Evolutionary conservation across 2,797 vertebrate species (phyloP).

Genomic region (Dallia pectoralis): DNA sequence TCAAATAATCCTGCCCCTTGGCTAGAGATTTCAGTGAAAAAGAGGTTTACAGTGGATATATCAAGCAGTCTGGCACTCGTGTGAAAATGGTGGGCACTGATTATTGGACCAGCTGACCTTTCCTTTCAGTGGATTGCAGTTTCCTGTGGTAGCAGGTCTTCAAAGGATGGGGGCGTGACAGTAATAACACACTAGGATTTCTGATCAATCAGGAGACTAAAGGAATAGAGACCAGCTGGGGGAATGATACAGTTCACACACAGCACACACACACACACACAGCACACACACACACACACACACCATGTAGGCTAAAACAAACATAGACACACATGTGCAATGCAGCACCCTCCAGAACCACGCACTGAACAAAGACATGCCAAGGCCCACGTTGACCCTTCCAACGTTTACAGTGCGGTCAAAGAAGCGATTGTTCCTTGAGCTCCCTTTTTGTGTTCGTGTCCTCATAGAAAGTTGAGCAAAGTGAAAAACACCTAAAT

Average conservation of each 20-base stretch:
- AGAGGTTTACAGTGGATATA: conserved; percentile 18
- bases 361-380: background rate
- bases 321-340: background rate
- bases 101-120: conserved; percentile 51
- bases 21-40: background rate
- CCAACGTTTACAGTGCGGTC: background rate
- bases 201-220: conserved; percentile 31
- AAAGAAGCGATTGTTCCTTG: background rate
- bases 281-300: background rate
- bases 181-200: conserved; percentile 47
- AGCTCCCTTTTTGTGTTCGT: background rate
- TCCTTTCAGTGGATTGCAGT: conserved; percentile 35
- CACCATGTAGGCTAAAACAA: background rate
- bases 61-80: conserved; percentile 1
- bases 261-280: background rate
- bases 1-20: background rate
- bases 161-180: conserved; percentile 38
- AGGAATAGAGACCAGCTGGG: conserved; percentile 4
- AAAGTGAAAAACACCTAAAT: background rate
- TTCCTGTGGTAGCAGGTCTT: conserved; percentile 42
- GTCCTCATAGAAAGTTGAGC: background rate
- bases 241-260: background rate
- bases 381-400: background rate
- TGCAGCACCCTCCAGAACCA: background rate
- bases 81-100: conserved; percentile 36